phyloP scores from a whole-genome alignment of 2,113 vertebrate species.

The Mugil cephalus region DNA sequence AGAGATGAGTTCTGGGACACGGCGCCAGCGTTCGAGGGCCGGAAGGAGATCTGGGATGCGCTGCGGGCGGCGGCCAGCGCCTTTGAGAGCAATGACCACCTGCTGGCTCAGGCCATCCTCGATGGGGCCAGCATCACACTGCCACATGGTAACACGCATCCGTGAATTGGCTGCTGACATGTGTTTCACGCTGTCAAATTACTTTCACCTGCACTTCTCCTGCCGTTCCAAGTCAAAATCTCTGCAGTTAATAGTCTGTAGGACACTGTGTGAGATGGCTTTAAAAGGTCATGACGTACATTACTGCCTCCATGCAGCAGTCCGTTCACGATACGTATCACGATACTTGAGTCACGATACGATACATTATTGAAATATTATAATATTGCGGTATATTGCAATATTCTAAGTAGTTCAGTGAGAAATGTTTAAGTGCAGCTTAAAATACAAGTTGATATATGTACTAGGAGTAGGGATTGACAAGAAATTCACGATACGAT shows the following conservation, averaged over 20 bases:
- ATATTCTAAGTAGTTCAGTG: too few relatives aligned
- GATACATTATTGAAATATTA: too few relatives aligned
- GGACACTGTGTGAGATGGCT: neutral
- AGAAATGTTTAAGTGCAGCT: too few relatives aligned
- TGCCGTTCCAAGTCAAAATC: neutral
- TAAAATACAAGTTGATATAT: too few relatives aligned
- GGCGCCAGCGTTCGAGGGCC: slow-evolving; percentile 96
- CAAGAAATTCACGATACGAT: too few relatives aligned
- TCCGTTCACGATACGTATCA: too few relatives aligned
- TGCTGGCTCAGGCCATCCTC: slow-evolving; percentile 97
- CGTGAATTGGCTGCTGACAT: neutral
- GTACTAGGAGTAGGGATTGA: too few relatives aligned
- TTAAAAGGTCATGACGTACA: neutral
- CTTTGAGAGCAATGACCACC: slow-evolving; percentile 96
- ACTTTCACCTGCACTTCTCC: too few relatives aligned
- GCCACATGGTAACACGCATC: slow-evolving; percentile 89
- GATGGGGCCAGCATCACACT: slow-evolving; percentile 97
- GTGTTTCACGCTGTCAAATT: neutral
- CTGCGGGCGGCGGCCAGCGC: slow-evolving; percentile 95
- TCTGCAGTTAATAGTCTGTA: neutral
- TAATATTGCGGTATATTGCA: too few relatives aligned
- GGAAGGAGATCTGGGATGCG: slow-evolving; percentile 98
- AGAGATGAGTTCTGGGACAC: slow-evolving; percentile 99
- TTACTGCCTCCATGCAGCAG: slow-evolving; percentile 6
- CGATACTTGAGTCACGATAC: too few relatives aligned